A percentile compares a stretch with the other conserved stretches of the same genome.
Conservation (phyloP, 2,888 invertebrate genomes). For the Neoaliturus tenellus region DNA sequence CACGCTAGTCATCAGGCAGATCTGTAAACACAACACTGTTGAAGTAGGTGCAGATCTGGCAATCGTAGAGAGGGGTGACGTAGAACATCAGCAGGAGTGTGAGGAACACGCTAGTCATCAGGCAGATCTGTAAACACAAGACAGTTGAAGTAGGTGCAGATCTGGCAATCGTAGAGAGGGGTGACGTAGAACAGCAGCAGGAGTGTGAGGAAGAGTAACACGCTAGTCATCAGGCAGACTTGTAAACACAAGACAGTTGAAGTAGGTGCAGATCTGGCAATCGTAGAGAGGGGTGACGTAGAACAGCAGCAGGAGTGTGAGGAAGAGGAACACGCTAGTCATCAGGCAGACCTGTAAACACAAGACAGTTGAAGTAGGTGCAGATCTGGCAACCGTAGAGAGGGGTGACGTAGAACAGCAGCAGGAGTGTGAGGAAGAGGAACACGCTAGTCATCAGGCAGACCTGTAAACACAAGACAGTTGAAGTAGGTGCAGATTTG, state of each 20-base stretch:
- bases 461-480: constrained; percentile 81
- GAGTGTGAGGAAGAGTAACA: constrained; percentile 83
- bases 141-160: constrained; percentile 93
- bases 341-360: constrained; percentile 76
- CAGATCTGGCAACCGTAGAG: constrained; percentile 92
- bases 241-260: constrained; percentile 89
- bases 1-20: constrained; percentile 79
- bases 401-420: constrained; percentile 91
- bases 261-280: constrained; percentile 90
- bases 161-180: constrained; percentile 90
- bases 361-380: constrained; percentile 93
- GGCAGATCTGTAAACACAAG: constrained; percentile 90
- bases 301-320: constrained; percentile 86
- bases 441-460: constrained; percentile 81
- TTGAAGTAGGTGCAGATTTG: constrained; percentile 91
- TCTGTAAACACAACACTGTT: constrained; percentile 89
- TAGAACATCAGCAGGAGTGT: constrained; percentile 89
- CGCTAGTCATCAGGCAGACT: constrained; percentile 78
- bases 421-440: constrained; percentile 84
- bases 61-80: constrained; percentile 91
- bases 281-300: constrained; percentile 92
- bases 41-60: constrained; percentile 90
- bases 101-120: too few species aligned
- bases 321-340: constrained; percentile 82
- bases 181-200: constrained; percentile 90